Base-by-base conservation (phyloP, 2,113 vertebrate genomes). In the Seriola dumerili region DNA sequence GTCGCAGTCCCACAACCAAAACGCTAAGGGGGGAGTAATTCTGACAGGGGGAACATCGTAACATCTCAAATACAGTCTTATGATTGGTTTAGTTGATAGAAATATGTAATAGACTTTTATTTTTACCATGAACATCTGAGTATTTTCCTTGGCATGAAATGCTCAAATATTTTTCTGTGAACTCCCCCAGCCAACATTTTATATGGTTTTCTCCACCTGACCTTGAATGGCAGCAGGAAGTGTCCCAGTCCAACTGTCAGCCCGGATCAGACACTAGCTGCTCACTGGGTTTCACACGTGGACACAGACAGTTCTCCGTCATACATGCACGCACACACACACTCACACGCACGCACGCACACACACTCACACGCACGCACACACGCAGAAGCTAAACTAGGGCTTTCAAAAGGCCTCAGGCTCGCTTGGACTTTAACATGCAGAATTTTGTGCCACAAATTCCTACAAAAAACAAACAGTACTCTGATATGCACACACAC, bases 151-250 rank as follows among this genome's bases (percentile, higher is more conserved):
- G 42, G 14, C 21, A 42, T 76, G 19, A 65, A 50, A 88, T 36
- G 11, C 1, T 29, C 9, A 50, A 21, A 36, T 65, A 3, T 16
- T 44, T 77, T 77, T 72, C 58, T 61, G 59, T 52, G 36, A 46
- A 52, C 76, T 72, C 64, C 65, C 68, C 80, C 75, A 13, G 54
- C 69, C 17, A 72, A 29, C 23, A 7, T 61, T 84, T 66, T 12
- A 81, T 77, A 76, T 87, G 79, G 73, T 84, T 90, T 79, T 71
- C 67, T 77, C 81, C 72, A 80, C 75, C 84, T 90, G 91, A 91
- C 90, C 90, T 88, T 84, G 85, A 89, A 90, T 87, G 76, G 70
- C 77, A 91, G 86, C 79, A 85, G 88, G 79, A 89, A 91, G 81
- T 57, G 67, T 91, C 82, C 86, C 64, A 55, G 48, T 86, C 80